Evolutionary conservation across 2,113 vertebrate species (phyloP), one percentile per base, ranked within the genome.

Genomic region (Neolamprologus devosi): DNA sequence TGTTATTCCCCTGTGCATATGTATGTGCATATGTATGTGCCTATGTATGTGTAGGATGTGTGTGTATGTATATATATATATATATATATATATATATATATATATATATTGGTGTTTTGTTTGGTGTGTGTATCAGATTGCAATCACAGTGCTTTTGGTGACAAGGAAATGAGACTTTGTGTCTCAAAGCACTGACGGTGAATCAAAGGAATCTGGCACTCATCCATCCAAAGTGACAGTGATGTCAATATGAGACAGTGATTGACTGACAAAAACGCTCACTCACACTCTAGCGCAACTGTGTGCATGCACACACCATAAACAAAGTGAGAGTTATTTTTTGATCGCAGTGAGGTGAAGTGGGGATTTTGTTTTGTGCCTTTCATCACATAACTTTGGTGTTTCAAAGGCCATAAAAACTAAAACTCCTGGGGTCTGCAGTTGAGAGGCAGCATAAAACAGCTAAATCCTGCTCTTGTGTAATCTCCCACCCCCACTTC

Each of bases 121-220:
- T 78, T 88, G 88, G 87, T 82, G 80, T 87, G 91, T 88, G 82
- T 89, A 82, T 92, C 88, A 89, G 88, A 87, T 93, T 90, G 92
- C 90, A 91, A 91, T 94, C 93, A 90, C 88, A 91, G 70, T 87
- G 85, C 85, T 83, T 86, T 88, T 73, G 90, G 86, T 95, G 94
- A 96, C 93, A 94, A 92, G 88, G 81, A 94, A 89, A 95, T 91
- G 91, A 95, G 93, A 91, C 95, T 93, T 92, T 91, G 88, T 89
- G 90, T 91, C 92, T 91, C 91, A 91, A 90, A 88, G 91, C 91
- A 87, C 85, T 93, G 73, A 88, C 85, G 91, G 91, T 86, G 92
- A 96, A 95, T 93, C 94, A 94, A 95, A 94, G 88, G 90, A 85
- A 91, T 87, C 91, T 95, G 89, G 91, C 95, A 93, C 90, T 93